phyloP scores from a whole-genome alignment of 2,113 vertebrate species.

The Varanus komodoensis region DNA sequence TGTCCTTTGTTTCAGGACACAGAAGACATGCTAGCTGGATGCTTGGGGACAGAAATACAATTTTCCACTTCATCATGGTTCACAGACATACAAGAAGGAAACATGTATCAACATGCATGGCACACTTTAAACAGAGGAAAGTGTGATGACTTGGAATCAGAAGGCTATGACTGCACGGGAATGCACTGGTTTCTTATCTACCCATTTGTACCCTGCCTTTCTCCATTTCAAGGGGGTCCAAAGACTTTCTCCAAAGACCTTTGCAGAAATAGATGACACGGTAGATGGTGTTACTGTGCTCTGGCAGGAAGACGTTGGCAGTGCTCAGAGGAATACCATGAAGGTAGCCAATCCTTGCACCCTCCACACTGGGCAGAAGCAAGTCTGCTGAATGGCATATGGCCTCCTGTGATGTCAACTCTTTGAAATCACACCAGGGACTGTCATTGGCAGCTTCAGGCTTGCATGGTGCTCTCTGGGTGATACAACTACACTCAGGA shows the following conservation, averaged over 20 bases:
- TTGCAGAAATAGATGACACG: not conserved
- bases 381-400: too few species aligned
- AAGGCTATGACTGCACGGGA: not conserved
- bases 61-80: rapidly evolving
- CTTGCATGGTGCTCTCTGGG: too few species aligned
- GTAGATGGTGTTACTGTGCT: too few species aligned
- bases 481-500: too few species aligned
- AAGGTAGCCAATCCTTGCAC: not conserved
- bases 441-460: too few species aligned
- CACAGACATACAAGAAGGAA: not conserved
- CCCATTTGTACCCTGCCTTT: not conserved
- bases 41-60: not conserved
- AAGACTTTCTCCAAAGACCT: not conserved
- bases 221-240: not conserved
- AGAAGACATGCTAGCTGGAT: not conserved
- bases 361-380: too few species aligned
- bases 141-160: rapidly evolving
- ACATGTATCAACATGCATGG: not conserved
- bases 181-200: not conserved
- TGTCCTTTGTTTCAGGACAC: not conserved
- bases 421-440: too few species aligned
- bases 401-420: too few species aligned
- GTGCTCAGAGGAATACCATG: not conserved
- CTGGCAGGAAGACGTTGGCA: not conserved
- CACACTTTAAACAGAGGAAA: rapidly evolving